phyloP scores from a whole-genome alignment of 1,140 invertebrate species.

The Drosophila burlai region DNA sequence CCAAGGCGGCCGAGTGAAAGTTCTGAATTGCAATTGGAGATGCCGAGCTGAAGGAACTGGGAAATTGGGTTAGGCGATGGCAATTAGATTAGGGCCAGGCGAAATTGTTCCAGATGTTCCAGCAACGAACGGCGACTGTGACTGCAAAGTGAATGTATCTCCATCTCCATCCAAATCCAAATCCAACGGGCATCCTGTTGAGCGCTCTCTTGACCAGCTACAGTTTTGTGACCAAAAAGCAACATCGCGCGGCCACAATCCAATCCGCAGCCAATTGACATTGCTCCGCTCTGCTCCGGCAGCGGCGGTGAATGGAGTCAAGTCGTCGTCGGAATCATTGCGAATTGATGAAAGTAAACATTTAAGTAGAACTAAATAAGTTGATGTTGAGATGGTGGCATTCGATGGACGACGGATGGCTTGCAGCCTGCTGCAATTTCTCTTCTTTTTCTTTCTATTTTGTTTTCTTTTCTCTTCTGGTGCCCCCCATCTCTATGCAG shows the following conservation, averaged over 20 bases:
- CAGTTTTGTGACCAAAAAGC: constrained; percentile 53
- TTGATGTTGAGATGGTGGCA: constrained; percentile 49
- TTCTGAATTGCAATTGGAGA: constrained; percentile 39
- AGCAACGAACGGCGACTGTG: constrained; percentile 2
- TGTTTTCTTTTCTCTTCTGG: not conserved
- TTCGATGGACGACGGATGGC: constrained; percentile 39
- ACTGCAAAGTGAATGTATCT: constrained; percentile 53
- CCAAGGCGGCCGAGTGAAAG: constrained; percentile 48
- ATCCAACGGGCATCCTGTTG: constrained; percentile 32
- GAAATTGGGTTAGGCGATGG: constrained; percentile 50
- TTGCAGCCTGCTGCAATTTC: constrained; percentile 46
- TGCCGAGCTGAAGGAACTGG: constrained; percentile 1
- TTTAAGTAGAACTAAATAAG: constrained; percentile 64
- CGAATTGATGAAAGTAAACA: constrained; percentile 62
- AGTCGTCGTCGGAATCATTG: constrained; percentile 30
- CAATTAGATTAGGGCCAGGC: constrained; percentile 53
- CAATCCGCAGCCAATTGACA: constrained; percentile 42
- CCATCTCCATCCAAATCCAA: constrained; percentile 12
- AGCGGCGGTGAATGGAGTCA: constrained; percentile 22
- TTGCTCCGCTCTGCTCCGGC: constrained; percentile 34
- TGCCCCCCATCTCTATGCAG: constrained; percentile 2
- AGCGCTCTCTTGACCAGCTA: constrained; percentile 24
- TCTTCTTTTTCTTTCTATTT: constrained; percentile 28
- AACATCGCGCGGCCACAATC: constrained; percentile 36
- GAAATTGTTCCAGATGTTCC: constrained; percentile 27